Percentiles rank a stretch among this genome's conserved stretches.
Conservation (phyloP, 2,113 vertebrate genomes). For the Labrus mixtus region DNA sequence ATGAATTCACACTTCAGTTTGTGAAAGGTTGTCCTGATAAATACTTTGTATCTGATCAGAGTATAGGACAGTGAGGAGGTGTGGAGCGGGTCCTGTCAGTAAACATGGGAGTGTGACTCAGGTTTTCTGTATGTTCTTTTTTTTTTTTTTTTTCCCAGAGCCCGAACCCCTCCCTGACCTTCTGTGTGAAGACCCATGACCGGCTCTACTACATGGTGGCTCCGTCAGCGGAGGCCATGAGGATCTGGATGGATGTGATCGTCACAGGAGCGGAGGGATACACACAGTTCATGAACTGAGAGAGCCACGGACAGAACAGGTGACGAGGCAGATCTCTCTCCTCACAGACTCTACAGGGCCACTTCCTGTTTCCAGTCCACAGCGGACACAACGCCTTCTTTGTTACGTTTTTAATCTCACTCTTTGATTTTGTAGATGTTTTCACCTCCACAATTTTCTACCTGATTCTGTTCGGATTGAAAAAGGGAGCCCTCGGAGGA, state of each 20-base stretch:
- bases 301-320: too few species aligned
- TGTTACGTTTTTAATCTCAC: slow-evolving; percentile 56
- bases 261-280: slow-evolving; percentile 97
- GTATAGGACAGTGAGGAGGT: too few species aligned
- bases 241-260: slow-evolving; percentile 99
- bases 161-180: slow-evolving; percentile 93
- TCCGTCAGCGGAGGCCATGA: slow-evolving; percentile 94
- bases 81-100: not conserved
- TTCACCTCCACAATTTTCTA: slow-evolving; percentile 64
- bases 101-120: not conserved
- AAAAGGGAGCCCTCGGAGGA: slow-evolving; percentile 73
- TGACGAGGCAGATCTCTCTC: slow-evolving; percentile 32
- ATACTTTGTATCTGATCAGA: too few species aligned
- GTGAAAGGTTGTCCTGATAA: too few species aligned
- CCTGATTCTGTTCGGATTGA: slow-evolving; percentile 68
- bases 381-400: slow-evolving; percentile 45
- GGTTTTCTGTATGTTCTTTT: not conserved
- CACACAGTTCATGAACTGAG: slow-evolving; percentile 95
- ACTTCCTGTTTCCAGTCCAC: slow-evolving; percentile 46
- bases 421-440: slow-evolving; percentile 47
- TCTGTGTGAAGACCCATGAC: slow-evolving; percentile 98
- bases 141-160: slow-evolving; percentile 82
- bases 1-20: too few species aligned
- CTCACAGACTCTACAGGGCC: slow-evolving; percentile 46
- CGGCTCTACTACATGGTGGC: slow-evolving; percentile 98